Base-by-base conservation (phyloP, 37 sponge, comb jelly and placozoan species). In the Beroe forskalii region DNA sequence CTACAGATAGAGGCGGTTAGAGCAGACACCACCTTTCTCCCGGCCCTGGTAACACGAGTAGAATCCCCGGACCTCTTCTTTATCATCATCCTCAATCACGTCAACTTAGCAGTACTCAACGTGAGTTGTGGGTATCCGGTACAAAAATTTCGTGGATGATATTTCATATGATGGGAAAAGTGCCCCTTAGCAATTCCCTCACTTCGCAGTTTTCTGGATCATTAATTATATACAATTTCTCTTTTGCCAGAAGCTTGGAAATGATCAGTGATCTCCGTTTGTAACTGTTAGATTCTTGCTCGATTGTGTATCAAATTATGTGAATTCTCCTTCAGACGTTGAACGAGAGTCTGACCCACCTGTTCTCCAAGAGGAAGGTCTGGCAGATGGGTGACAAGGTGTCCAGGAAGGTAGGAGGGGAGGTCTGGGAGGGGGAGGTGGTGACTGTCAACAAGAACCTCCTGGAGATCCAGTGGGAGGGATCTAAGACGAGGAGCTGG, bases 11-110 rank as follows among this genome's bases (percentile, higher is more conserved):
- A 80, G 86, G 22, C n/a, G 9, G 30, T 80, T 41, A 14, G 25
- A 43, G 27, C 37, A 14, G 35, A 80, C 86, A 3, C 44, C 30
- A 23, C 4, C 12, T 42, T 41, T 24, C 30, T 44, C 0, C 86
- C 86, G 3, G 86, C 42, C 86, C 12, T 80, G 55, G 86, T 80
- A 12, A 80, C 44, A 8, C 27, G 35, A 12, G 86, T 80, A 1
- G 27, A 43, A 17, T 80, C 86, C 48, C 86, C 86, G 3, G 86
- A 80, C 0, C 55, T 80, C 1, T 80, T 80, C 86, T 80, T 14
- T 80, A 48, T 72, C 39, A 35, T 39, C 1, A 4, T 33, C 20
- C 75, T 72, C 35, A 32, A 63, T 20, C 20, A 23, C 28, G 25
- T 4, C 3, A 24, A 63, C 66, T 28, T 69, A 14, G 39, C 35